phyloP scores from a whole-genome alignment of 1,140 invertebrate species.

The Homalodisca vitripennis region DNA sequence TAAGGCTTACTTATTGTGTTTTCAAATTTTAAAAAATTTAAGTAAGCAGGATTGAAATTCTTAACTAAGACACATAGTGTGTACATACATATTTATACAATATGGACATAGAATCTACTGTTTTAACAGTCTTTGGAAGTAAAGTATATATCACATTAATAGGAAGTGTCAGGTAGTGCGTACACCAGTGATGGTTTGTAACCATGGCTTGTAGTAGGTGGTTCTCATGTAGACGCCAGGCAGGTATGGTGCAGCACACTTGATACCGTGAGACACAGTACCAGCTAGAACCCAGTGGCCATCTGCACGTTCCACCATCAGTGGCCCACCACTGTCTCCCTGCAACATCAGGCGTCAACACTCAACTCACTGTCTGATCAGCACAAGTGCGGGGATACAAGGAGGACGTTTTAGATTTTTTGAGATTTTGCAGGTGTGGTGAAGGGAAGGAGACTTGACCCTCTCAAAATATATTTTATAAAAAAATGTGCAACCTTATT shows the following conservation, averaged over 20 bases:
- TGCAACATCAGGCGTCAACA: too few species aligned
- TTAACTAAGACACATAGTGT: constrained; percentile 16
- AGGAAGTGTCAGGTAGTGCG: not conserved
- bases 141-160: constrained; percentile 1
- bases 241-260: constrained; percentile 86
- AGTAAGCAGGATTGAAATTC: not conserved
- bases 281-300: constrained; percentile 88
- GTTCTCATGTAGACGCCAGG: constrained; percentile 93
- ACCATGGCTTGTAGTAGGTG: constrained; percentile 87
- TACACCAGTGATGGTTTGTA: constrained; percentile 79
- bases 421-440: too few species aligned
- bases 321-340: constrained; percentile 92
- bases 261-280: constrained; percentile 94
- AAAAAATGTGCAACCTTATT: too few species aligned
- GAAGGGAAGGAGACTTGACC: too few species aligned
- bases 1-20: too few species aligned
- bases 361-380: too few species aligned
- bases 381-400: too few species aligned
- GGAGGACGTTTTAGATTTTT: too few species aligned
- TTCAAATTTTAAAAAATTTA: too few species aligned
- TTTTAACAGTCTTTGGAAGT: constrained; percentile 12
- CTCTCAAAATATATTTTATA: too few species aligned
- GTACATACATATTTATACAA: constrained; percentile 1
- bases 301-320: constrained; percentile 79
- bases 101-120: not conserved